Evolutionary conservation across 2,113 vertebrate genomes (phyloP).

Genomic region (Trochalopteron elliotii): DNA sequence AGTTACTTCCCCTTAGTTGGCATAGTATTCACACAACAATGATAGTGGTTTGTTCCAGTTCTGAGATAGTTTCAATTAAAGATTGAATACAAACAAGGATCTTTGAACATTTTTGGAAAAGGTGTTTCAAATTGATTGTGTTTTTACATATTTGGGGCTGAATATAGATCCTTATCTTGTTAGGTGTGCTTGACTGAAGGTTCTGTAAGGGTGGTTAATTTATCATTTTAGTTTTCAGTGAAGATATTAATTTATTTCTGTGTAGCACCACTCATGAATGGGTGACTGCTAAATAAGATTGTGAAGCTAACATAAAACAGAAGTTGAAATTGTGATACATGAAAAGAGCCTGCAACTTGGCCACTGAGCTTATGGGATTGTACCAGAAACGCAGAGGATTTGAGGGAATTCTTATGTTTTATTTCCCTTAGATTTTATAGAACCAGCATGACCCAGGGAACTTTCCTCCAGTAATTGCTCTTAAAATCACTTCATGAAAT

Average conservation of each 20-base stretch:
- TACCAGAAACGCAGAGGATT: background rate
- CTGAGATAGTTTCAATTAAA: background rate
- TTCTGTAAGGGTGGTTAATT: background rate
- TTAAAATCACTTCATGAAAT: slow-evolving; percentile 32
- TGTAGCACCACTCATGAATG: background rate
- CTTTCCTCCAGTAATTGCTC: background rate
- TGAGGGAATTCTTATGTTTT: background rate
- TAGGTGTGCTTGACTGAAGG: background rate
- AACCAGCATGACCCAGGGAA: background rate
- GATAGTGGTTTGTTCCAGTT: fast-evolving
- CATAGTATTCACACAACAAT: background rate
- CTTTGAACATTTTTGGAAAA: background rate
- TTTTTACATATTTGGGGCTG: background rate
- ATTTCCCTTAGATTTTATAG: slow-evolving; percentile 9
- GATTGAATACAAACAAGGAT: background rate
- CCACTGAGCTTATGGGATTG: background rate
- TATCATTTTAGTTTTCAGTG: background rate
- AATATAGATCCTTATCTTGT: background rate
- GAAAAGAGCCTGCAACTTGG: background rate
- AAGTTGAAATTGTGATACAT: background rate
- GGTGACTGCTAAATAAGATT: background rate
- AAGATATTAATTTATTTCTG: background rate
- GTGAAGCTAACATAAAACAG: background rate
- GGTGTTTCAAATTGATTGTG: background rate
- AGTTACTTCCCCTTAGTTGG: background rate